Conservation (phyloP, 2,888 invertebrate species). For the Mallateleia sp. region DNA sequence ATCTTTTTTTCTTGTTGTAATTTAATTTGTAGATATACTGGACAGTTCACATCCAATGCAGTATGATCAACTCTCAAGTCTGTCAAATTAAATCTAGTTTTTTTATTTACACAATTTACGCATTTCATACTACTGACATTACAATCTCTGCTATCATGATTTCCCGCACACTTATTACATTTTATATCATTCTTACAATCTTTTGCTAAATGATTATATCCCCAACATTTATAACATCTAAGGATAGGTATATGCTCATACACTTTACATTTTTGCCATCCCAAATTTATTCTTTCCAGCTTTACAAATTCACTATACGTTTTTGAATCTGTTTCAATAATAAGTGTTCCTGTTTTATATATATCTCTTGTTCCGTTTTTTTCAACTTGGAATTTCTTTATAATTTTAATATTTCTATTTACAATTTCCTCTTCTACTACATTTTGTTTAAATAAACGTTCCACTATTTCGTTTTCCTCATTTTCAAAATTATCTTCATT, state of each 20-base stretch:
- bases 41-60: not conserved
- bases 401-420: conserved; percentile 8
- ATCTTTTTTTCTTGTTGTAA: not conserved
- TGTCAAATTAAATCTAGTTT: not conserved
- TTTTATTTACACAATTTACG: not conserved
- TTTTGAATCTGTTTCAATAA: conserved; percentile 9
- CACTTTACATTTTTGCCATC: conserved; percentile 32
- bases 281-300: conserved; percentile 10
- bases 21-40: not conserved
- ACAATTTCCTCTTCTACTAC: not conserved
- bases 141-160: not conserved
- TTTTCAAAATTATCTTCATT: conserved; percentile 14
- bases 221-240: conserved; percentile 39
- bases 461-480: not conserved
- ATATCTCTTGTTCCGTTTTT: not conserved
- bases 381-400: conserved; percentile 8
- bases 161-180: conserved; percentile 24
- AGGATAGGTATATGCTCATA: not conserved
- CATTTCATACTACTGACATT: not conserved
- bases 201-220: conserved; percentile 8
- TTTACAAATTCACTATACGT: conserved; percentile 17
- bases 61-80: not conserved
- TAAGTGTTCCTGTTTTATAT: not conserved
- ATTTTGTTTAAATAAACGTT: conserved; percentile 23
- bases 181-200: not conserved